Conservation (phyloP, 2,113 vertebrate species). For the Epinephelus lanceolatus region DNA sequence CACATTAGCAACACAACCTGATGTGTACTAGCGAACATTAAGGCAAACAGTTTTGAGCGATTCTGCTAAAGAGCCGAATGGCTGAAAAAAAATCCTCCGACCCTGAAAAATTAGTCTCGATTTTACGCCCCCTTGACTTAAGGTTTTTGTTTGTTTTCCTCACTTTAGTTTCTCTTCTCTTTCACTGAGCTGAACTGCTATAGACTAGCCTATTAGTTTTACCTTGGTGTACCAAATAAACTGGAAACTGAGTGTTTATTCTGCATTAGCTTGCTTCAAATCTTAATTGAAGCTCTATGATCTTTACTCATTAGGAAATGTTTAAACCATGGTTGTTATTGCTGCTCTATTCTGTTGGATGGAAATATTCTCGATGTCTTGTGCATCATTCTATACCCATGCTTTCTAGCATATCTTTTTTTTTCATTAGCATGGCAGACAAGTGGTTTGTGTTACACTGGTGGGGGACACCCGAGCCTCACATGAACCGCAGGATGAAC, state of each 20-base stretch:
- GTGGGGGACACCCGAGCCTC: background rate
- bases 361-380: background rate
- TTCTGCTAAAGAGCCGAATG: no score
- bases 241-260: background rate
- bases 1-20: no score
- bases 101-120: no score
- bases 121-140: no score
- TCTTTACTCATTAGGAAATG: no score
- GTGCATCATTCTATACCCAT: background rate
- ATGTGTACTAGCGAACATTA: no score
- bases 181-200: no score
- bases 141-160: no score
- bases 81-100: no score
- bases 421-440: background rate
- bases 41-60: no score
- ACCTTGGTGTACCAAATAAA: background rate
- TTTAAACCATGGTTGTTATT: background rate
- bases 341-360: background rate
- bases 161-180: no score
- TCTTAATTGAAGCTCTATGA: background rate
- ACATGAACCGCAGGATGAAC: slow-evolving; percentile 8
- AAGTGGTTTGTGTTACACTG: slow-evolving; percentile 3
- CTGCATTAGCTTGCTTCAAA: background rate
- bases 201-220: no score
- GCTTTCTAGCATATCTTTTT: background rate